Evolutionary conservation across 2,888 invertebrate genomes (phyloP), one percentile per base, ranked within the genome.

Genomic region (Urechis unicinctus): DNA sequence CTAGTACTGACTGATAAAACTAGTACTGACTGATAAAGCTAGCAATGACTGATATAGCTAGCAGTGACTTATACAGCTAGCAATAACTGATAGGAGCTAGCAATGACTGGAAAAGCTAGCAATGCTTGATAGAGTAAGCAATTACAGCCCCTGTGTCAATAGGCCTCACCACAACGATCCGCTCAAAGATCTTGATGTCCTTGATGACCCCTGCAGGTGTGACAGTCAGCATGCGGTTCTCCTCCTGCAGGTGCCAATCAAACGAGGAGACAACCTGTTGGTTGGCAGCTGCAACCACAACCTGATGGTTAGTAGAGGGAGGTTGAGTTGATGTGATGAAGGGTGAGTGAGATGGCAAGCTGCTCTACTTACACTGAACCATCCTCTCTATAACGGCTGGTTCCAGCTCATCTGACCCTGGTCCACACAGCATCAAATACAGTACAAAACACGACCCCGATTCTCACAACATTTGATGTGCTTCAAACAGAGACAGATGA

Each of bases 191-290:
- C 31, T 84, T 85, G 70, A 87, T 86, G 79, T 91, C 90, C 44
- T 83, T 83, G 42, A 91, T 79, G 21, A 79, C 75, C 44, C 85
- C 86, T 83, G 76, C 80, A 1, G 81, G 70, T n/a, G 83, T 80
- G 49, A 87, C 84, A 0, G 86, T 85, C 52, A 91, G 79, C 62
- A 91, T 80, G 31, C 89, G 80, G 69, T 89, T 89, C 75, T 87
- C 88, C 69, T 90, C 86, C 3, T 81, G 81, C 1, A 88, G 88
- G 79, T 95, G 94, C 91, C 95, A 95, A 36, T 88, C 85, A 77
- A 91, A 88, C 58, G 90, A 87, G 9, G 86, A 84, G 17, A 91
- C 78, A 45, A 57, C 61, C 48, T 65, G 68, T 31, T 69, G 66
- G 22, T 59, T 59, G 25, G 51, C 55, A 13, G 36, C 36, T 36